Conservation (phyloP, 1,140 invertebrate species). For the Trichomalopsis sarcophagae region DNA sequence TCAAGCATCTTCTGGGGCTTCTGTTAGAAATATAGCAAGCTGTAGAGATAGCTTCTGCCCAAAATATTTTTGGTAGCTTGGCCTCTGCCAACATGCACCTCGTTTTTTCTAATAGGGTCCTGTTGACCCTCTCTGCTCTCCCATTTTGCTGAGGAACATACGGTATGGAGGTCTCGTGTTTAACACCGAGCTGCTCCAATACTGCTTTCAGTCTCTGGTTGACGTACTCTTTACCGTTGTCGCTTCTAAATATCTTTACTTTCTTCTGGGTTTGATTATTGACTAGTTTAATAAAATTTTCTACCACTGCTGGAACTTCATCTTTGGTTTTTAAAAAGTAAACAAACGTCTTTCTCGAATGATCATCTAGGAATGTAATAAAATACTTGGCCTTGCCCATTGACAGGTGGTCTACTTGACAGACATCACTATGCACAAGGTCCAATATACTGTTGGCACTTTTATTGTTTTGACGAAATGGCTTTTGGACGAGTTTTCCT, state of each 20-base stretch:
- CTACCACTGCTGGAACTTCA: background rate
- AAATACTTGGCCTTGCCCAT: too few relatives aligned
- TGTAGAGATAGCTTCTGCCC: too few relatives aligned
- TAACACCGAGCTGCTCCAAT: slow-evolving; percentile 41
- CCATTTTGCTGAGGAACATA: slow-evolving; percentile 47
- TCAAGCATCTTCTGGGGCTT: too few relatives aligned
- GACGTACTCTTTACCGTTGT: slow-evolving; percentile 49
- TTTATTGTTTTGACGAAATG: too few relatives aligned
- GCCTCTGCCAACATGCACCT: background rate
- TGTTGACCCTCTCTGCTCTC: slow-evolving; percentile 9
- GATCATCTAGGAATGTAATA: too few relatives aligned
- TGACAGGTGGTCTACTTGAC: too few relatives aligned
- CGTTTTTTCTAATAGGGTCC: background rate
- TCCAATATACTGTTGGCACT: too few relatives aligned
- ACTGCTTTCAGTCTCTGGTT: slow-evolving; percentile 30
- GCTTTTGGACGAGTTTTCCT: too few relatives aligned
- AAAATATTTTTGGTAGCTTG: background rate
- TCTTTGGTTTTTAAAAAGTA: too few relatives aligned
- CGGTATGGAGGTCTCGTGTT: slow-evolving; percentile 39
- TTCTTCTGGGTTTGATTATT: slow-evolving; percentile 19
- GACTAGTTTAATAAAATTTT: background rate
- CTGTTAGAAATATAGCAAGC: too few relatives aligned
- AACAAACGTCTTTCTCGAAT: too few relatives aligned
- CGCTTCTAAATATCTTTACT: slow-evolving; percentile 16
- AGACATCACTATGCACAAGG: too few relatives aligned